phyloP scores from a whole-genome alignment of 2,797 vertebrate species.

The Coccyzus lansbergi region DNA sequence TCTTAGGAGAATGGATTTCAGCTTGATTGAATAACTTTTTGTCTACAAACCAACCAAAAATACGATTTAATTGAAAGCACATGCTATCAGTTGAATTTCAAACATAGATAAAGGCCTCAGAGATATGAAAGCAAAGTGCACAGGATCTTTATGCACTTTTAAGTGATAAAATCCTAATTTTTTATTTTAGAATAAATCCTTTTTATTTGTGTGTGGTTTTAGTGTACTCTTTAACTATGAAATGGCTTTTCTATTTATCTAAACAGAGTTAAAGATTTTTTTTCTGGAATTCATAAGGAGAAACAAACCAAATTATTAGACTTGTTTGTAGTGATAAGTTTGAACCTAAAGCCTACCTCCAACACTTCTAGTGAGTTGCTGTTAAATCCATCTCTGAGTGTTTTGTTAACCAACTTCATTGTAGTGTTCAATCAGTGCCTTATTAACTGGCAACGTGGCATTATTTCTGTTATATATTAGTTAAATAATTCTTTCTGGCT shows the following conservation, averaged over 20 bases:
- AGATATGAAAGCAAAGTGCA: not conserved
- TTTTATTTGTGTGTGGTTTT: not conserved
- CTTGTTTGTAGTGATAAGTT: not conserved
- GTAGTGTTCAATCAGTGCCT: not conserved
- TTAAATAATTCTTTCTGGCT: not conserved
- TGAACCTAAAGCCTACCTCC: not conserved
- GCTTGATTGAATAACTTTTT: not conserved
- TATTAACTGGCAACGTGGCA: not conserved
- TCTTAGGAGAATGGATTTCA: not conserved
- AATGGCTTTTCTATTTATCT: not conserved
- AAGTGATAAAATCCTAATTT: not conserved
- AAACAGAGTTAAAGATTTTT: not conserved
- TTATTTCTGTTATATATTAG: not conserved
- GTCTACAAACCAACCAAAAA: not conserved
- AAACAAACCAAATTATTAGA: not conserved
- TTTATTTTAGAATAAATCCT: not conserved
- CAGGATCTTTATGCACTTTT: not conserved
- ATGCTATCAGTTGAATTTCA: not conserved
- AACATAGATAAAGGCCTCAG: not conserved
- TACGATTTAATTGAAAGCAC: not conserved
- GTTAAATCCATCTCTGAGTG: rapidly evolving
- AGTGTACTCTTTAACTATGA: not conserved
- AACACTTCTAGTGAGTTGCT: not conserved
- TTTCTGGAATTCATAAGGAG: not conserved
- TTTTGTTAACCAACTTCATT: not conserved